A percentile compares a stretch with the other conserved stretches of the same genome.
Evolutionary conservation across 1,140 invertebrate species (phyloP).

Genomic region (Metopolophium dirhodum): DNA sequence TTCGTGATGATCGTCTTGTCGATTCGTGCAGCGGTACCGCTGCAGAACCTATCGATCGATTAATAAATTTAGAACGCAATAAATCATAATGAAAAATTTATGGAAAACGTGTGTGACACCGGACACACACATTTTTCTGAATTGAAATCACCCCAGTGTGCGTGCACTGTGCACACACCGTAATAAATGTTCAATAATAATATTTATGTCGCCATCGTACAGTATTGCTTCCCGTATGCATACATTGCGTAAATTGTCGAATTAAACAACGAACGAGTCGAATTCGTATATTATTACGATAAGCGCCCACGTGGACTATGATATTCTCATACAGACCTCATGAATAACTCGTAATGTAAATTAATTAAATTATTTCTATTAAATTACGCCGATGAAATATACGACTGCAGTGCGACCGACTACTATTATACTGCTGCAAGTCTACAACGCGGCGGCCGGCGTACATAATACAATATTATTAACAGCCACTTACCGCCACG

Average conservation of each 20-base stretch:
- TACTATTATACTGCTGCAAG: not conserved
- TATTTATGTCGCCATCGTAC: not conserved
- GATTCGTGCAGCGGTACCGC: not conserved
- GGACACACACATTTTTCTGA: not conserved
- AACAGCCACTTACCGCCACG: not conserved
- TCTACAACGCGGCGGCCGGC: not conserved
- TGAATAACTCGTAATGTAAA: slow-evolving; percentile 26
- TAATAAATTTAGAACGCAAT: not conserved
- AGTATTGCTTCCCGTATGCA: not conserved
- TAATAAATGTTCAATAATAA: slow-evolving; percentile 1
- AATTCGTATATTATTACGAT: not conserved
- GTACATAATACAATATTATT: not conserved
- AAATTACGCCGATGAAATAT: slow-evolving; percentile 15
- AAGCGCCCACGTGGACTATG: not conserved
- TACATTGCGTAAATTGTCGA: slow-evolving; percentile 30
- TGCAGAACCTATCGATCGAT: not conserved
- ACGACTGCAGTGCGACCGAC: not conserved
- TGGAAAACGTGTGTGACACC: not conserved
- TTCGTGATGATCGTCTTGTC: not conserved
- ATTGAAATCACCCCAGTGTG: not conserved
- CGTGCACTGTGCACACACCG: not conserved
- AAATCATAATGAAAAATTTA: not conserved
- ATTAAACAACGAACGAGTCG: not conserved
- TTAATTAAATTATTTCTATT: slow-evolving; percentile 34
- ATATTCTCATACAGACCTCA: slow-evolving; percentile 11